Evolutionary conservation across 1,140 invertebrate species (phyloP).

Genomic region (Hetaerina americana): DNA sequence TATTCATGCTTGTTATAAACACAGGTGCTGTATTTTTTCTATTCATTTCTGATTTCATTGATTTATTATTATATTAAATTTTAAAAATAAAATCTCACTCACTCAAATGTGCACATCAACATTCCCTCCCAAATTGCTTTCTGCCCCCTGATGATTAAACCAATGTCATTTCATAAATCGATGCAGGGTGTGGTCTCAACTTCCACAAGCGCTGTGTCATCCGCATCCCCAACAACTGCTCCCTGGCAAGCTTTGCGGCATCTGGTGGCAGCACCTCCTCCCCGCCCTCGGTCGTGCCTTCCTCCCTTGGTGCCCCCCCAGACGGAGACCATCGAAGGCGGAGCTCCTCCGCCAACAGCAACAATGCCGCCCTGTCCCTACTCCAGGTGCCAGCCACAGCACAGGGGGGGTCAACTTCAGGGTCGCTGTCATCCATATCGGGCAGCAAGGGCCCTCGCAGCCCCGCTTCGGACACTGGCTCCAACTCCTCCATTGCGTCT

Average conservation of each 20-base stretch:
- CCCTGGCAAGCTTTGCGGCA: slow-evolving; percentile 31
- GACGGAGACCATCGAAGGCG: slow-evolving; percentile 36
- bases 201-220: slow-evolving; percentile 98
- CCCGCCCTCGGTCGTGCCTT: slow-evolving; percentile 18
- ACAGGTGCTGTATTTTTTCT: no score
- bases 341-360: slow-evolving; percentile 34
- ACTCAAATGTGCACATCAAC: no score
- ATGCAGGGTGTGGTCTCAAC: slow-evolving; percentile 88
- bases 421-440: no score
- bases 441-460: slow-evolving; percentile 49
- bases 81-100: no score
- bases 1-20: no score
- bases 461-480: slow-evolving; percentile 41
- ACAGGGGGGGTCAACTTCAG: background rate
- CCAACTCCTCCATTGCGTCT: slow-evolving; percentile 33
- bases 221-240: slow-evolving; percentile 97
- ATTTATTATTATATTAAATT: no score
- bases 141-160: no score
- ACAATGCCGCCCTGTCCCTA: background rate
- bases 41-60: no score
- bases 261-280: slow-evolving; percentile 13
- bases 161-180: no score
- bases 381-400: background rate
- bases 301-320: background rate
- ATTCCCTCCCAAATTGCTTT: no score